Evolutionary conservation across 2,113 vertebrate genomes (phyloP).

Genomic region (Dunckerocampus dactyliophorus): DNA sequence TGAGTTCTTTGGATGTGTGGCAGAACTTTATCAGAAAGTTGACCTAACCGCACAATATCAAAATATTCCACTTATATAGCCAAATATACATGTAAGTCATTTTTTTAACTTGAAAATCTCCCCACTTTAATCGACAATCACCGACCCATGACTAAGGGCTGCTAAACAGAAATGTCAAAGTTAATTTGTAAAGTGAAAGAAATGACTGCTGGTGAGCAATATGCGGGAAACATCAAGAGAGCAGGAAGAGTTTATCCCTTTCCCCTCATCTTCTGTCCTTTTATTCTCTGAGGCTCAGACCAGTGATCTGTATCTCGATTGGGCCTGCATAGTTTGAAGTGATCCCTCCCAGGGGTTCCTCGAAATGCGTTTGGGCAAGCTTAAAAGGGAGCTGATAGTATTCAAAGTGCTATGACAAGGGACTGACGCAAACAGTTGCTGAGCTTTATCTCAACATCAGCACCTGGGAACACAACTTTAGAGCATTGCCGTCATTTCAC

Average conservation of each 20-base stretch:
- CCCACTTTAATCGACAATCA: neutral
- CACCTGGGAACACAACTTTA: slow-evolving; percentile 51
- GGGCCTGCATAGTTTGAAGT: slow-evolving; percentile 49
- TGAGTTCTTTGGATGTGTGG: neutral
- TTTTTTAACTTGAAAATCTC: neutral
- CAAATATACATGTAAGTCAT: neutral
- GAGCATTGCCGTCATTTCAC: slow-evolving; percentile 44
- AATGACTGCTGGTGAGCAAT: slow-evolving; percentile 14
- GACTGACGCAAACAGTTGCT: slow-evolving; percentile 62
- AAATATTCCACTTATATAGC: neutral
- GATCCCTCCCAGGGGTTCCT: slow-evolving; percentile 56
- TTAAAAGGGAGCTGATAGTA: slow-evolving; percentile 67
- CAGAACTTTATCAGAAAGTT: neutral
- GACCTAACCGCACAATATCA: neutral
- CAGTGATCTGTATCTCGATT: slow-evolving; percentile 53
- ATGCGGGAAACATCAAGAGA: slow-evolving; percentile 44
- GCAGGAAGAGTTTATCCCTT: slow-evolving; percentile 54
- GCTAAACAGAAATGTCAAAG: slow-evolving; percentile 5
- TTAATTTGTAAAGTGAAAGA: slow-evolving; percentile 15
- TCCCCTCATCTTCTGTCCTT: slow-evolving; percentile 45
- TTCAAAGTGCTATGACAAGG: slow-evolving; percentile 61
- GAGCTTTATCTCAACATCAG: slow-evolving; percentile 64
- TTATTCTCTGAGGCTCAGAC: slow-evolving; percentile 44
- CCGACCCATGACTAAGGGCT: neutral
- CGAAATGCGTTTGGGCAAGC: slow-evolving; percentile 58